A percentile compares a stretch with the other conserved stretches of the same genome.
Conservation (phyloP, 2,113 vertebrate species). For the Calidris pugnax region DNA sequence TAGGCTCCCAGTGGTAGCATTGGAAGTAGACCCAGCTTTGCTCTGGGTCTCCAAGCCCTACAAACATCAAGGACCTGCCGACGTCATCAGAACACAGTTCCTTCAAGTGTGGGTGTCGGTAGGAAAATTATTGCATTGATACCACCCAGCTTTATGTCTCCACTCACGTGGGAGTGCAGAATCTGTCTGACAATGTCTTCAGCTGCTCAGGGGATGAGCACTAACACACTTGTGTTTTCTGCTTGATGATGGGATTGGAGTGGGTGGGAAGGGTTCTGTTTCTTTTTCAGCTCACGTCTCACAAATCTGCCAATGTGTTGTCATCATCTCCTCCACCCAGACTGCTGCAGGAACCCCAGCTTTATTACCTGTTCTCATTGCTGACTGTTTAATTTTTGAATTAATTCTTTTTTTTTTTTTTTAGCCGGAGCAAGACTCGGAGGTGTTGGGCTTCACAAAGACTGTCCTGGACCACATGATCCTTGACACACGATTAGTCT, state of each 20-base stretch:
- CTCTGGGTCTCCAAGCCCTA: neutral
- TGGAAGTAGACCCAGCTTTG: neutral
- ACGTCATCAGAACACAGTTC: neutral
- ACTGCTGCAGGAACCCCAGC: neutral
- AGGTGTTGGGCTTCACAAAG: neutral
- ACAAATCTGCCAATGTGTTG: neutral
- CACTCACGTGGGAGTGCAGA: neutral
- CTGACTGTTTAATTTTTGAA: neutral
- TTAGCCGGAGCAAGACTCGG: neutral
- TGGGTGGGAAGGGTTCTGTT: slow-evolving; percentile 12
- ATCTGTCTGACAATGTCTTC: slow-evolving; percentile 30
- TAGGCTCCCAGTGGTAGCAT: neutral
- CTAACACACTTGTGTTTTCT: neutral
- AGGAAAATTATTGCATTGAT: neutral
- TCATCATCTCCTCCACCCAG: neutral
- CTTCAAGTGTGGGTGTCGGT: neutral
- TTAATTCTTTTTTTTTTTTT: neutral
- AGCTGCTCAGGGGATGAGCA: neutral
- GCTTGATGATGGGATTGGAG: neutral
- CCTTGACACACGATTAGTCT: neutral
- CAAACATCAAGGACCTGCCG: neutral
- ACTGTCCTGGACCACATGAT: neutral
- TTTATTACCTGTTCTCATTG: neutral
- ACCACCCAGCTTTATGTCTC: neutral
- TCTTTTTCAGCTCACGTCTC: slow-evolving; percentile 3